Conservation (phyloP, 2,113 vertebrate species). For the Variabilichromis moorii region DNA sequence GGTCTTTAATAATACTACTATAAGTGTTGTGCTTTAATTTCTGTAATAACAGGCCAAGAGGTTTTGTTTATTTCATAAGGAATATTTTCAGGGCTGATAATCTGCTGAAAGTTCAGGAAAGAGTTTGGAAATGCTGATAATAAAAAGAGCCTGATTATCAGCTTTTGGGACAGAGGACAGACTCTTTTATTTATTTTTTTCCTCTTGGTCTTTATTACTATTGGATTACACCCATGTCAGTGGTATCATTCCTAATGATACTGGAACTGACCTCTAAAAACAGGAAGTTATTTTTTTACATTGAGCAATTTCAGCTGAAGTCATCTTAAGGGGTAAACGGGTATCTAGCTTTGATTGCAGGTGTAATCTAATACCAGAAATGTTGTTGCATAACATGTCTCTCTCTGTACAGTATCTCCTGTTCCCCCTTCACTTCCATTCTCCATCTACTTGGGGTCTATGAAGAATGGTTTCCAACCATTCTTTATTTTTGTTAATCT, state of each 20-base stretch:
- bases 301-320: not conserved
- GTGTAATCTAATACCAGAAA: slow-evolving; percentile 76
- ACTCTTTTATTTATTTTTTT: not conserved
- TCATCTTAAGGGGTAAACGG: not conserved
- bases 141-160: not conserved
- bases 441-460: slow-evolving; percentile 68
- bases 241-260: not conserved
- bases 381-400: slow-evolving; percentile 67
- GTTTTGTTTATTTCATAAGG: not conserved
- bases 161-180: not conserved
- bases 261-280: not conserved
- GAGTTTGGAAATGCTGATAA: not conserved
- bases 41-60: slow-evolving; percentile 77
- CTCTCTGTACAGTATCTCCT: slow-evolving; percentile 60
- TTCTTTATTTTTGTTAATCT: slow-evolving; percentile 61
- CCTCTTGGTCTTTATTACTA: slow-evolving; percentile 79
- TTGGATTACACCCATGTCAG: slow-evolving; percentile 74
- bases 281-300: not conserved
- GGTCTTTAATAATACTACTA: slow-evolving; percentile 60
- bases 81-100: not conserved
- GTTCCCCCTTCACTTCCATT: slow-evolving; percentile 72
- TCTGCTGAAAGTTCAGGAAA: not conserved
- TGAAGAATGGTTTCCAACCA: slow-evolving; percentile 79
- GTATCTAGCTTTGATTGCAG: slow-evolving; percentile 15
- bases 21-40: slow-evolving; percentile 49